Base-by-base conservation (phyloP, 1,140 invertebrate species). In the Aphelenchoides fujianensis region DNA sequence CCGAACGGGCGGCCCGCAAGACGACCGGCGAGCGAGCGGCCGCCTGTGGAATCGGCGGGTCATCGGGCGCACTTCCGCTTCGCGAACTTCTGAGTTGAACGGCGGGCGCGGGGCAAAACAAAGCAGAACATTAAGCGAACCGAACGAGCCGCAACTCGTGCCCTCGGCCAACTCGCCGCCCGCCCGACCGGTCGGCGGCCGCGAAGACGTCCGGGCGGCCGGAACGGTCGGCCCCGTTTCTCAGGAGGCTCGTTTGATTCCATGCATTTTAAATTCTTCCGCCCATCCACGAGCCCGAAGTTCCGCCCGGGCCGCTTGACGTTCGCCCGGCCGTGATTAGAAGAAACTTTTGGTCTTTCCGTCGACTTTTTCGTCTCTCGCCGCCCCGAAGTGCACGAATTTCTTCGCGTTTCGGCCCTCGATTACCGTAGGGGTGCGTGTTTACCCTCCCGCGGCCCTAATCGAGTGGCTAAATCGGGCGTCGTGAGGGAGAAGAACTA, bases 241-340 rank as follows among this genome's bases (percentile, higher is more conserved):
- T 48, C 41, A 48, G 41, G 41, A 48, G 41, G 41, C 12, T 12
- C 41, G 41, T 48, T 48, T 48, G 12, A 48, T 48, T 48, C 41
- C 12, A 48, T 48, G 41, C 41, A 48, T 48, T 48, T 48, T 48
- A 48, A 48, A 48, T 48, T 48, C 12, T 48, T 48, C 41, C 41
- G 23, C 41, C n/a, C n/a, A n/a, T n/a, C n/a, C n/a, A n/a, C n/a
- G n/a, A n/a, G 41, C 23, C 41, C 12, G 12, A 48, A 48, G 41
- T 48, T 48, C 41, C 41, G 12, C 12, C 23, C 41, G 12, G 41
- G 41, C 23, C 23, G 12, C 41, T 48, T 48, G 41, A 48, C 12
- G 41, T 23, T 12, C 41, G 23, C 23, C 23, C 41, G 23, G 41
- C 41, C 41, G 41, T 48, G 41, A 48, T 48, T 48, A 48, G 41